Conservation (phyloP, 2,888 invertebrate species). For the Cynaeus angustus region DNA sequence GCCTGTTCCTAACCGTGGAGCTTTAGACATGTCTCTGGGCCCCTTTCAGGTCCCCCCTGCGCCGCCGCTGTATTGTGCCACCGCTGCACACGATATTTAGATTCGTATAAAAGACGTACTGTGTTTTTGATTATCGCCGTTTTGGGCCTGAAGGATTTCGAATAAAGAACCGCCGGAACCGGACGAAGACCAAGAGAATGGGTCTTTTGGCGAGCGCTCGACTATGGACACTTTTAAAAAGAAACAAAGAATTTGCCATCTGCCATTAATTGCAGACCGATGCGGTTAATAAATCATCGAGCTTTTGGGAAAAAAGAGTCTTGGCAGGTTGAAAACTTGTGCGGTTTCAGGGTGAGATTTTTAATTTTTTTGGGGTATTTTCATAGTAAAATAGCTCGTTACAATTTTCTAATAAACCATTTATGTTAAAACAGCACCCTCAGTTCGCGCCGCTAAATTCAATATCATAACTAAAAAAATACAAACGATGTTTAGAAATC, state of each 20-base stretch:
- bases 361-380: too few species aligned
- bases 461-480: too few species aligned
- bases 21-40: conserved; percentile 71
- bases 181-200: conserved; percentile 6
- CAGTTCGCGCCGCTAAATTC: too few species aligned
- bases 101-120: conserved; percentile 70
- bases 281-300: conserved; percentile 25
- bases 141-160: conserved; percentile 69
- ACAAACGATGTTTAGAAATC: too few species aligned
- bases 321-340: background rate
- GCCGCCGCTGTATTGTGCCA: conserved; percentile 67
- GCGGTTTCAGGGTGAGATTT: too few species aligned
- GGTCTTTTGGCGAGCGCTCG: conserved; percentile 12
- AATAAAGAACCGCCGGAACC: conserved; percentile 59
- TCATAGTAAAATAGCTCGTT: too few species aligned
- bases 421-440: too few species aligned
- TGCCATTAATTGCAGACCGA: conserved; percentile 33
- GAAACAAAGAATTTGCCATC: conserved; percentile 39
- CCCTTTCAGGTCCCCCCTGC: conserved; percentile 65
- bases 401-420: too few species aligned
- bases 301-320: background rate
- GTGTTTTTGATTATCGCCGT: conserved; percentile 71
- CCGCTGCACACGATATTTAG: conserved; percentile 70
- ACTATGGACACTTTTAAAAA: conserved; percentile 17
- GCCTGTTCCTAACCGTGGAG: conserved; percentile 71